A percentile compares a stretch with the other conserved stretches of the same genome.
phyloP scores from a whole-genome alignment of 2,797 vertebrate species.

The Menidia menidia region DNA sequence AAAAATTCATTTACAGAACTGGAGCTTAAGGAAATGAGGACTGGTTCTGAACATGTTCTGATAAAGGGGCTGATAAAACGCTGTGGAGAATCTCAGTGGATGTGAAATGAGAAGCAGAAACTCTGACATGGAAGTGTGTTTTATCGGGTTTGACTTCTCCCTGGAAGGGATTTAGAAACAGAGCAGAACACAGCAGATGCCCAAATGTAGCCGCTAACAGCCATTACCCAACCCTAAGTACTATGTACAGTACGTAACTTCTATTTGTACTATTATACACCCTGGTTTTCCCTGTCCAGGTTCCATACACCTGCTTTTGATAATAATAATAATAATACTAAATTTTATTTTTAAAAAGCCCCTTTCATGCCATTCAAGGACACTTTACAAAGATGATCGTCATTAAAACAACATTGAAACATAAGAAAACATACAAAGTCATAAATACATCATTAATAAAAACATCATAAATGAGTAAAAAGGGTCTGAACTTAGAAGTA shows the following conservation, averaged over 20 bases:
- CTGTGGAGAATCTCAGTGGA: constrained; percentile 1
- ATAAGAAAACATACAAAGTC: no score
- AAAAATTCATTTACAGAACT: not conserved
- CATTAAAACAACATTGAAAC: no score
- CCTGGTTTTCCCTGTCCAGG: not conserved
- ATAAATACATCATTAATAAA: no score
- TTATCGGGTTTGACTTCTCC: constrained; percentile 14
- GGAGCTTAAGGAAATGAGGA: not conserved
- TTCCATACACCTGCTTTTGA: no score
- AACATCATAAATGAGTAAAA: no score
- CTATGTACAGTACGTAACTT: constrained; percentile 5
- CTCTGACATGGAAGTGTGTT: constrained; percentile 29
- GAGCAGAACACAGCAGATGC: not conserved
- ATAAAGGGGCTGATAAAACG: constrained; percentile 28
- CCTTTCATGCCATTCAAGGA: no score
- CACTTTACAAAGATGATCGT: no score
- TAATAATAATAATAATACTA: no score
- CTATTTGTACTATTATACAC: not conserved
- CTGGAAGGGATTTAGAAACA: constrained; percentile 26
- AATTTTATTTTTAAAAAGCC: no score
- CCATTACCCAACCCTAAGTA: not conserved
- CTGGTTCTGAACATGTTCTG: constrained; percentile 2
- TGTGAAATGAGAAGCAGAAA: constrained; percentile 21
- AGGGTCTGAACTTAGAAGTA: no score
- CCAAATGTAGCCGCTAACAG: not conserved